Conservation (phyloP, 2,888 invertebrate genomes). For the Lathronympha strigana region DNA sequence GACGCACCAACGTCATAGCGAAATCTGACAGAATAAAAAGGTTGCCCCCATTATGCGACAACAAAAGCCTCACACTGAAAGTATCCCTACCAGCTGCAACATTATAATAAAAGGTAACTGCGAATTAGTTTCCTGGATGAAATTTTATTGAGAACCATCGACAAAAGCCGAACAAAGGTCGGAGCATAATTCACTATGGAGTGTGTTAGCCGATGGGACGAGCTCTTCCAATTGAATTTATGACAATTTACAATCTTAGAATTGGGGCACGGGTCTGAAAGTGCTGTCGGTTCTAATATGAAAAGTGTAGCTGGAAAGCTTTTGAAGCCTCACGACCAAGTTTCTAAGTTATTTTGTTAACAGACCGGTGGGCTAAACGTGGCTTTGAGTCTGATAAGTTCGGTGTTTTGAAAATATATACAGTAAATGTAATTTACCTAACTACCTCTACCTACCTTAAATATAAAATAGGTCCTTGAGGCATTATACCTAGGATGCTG, state of each 20-base stretch:
- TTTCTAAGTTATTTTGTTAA: not conserved
- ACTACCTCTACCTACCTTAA: no score
- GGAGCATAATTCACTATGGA: constrained; percentile 46
- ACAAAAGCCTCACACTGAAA: constrained; percentile 72
- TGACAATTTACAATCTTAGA: constrained; percentile 36
- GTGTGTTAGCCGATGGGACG: constrained; percentile 41
- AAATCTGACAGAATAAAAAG: constrained; percentile 79
- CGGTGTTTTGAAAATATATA: no score
- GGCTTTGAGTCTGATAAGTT: no score
- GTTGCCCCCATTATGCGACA: constrained; percentile 72
- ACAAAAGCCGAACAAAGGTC: constrained; percentile 65
- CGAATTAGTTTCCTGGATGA: constrained; percentile 80
- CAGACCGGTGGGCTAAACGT: no score
- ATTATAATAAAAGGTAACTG: constrained; percentile 83
- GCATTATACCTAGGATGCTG: no score
- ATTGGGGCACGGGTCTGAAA: constrained; percentile 20
- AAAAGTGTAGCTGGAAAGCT: not conserved
- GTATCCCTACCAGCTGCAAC: constrained; percentile 76
- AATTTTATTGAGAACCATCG: constrained; percentile 80
- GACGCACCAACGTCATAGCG: constrained; percentile 49
- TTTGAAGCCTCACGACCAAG: not conserved
- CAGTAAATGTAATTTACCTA: no score
- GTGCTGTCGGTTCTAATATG: constrained; percentile 14
- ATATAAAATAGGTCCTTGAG: no score
- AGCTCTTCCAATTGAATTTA: constrained; percentile 37